Evolutionary conservation across 2,888 invertebrate species (phyloP), one percentile per base, ranked within the genome.

Genomic region (Criorhina ranunculi): DNA sequence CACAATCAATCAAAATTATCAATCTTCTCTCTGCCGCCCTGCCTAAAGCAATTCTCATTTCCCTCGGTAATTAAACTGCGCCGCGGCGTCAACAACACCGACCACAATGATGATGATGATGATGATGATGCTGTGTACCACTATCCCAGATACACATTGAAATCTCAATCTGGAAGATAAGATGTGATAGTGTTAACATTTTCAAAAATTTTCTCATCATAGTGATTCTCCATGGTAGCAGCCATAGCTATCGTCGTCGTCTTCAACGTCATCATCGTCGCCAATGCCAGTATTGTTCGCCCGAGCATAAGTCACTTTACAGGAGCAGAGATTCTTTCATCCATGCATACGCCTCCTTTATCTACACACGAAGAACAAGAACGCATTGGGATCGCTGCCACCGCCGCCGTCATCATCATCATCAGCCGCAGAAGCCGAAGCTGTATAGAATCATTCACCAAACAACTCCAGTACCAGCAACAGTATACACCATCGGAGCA

Each of bases 1-100:
- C 24, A 76, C 80, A 85, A 85, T 85, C 85, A 85, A 85, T 85
- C 85, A 85, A 85, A 80, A 64, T 59, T 85, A 80, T 80, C 85
- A 53, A 64, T 35, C 49, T 55, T 35, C 62, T 29, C 42, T 11
- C 51, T 29, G 24, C 29, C 55, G 29, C 37, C 8, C 55, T n/a
- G n/a, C 11, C 51, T 4, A 24, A 42, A 12, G 19, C n/a, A 29
- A 64, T 62, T 31, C 75, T 62, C 80, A 83, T 83, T 80, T 80
- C 85, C 80, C 75, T 80, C 80, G 79, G 80, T 80, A 85, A 85
- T 85, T 85, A 85, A 80, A 85, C 64, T 46, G 66, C 70, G 57
- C 55, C 44, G 46, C 60, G 79, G 75, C 75, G 85, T 85, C 69
- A 80, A 77, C 77, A 81, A 51, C 77, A 75, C 44, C 60, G 8